Conservation (phyloP, 2,888 invertebrate species). For the Ochlodes sylvanus region DNA sequence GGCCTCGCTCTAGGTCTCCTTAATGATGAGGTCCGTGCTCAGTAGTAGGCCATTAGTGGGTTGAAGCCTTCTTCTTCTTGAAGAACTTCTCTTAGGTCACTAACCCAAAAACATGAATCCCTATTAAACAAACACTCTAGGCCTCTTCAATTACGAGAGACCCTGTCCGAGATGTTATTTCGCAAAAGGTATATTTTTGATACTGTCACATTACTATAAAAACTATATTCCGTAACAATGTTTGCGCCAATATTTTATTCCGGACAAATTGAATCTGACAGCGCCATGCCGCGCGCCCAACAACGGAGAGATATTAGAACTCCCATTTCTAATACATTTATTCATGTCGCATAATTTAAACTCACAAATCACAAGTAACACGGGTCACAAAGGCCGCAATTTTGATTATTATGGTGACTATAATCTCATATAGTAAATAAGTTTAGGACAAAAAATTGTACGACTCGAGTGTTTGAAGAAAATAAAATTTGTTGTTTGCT, state of each 20-base stretch:
- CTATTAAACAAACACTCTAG: no score
- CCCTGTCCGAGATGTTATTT: background rate
- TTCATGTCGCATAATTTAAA: constrained; percentile 26
- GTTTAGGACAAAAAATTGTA: background rate
- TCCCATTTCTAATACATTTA: constrained; percentile 30
- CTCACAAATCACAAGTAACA: background rate
- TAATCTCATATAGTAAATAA: background rate
- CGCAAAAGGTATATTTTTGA: constrained; percentile 6
- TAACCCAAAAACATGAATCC: no score
- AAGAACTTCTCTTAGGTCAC: no score
- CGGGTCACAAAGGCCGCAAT: background rate
- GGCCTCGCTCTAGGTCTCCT: no score
- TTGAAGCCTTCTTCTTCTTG: no score
- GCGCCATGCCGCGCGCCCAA: constrained; percentile 34
- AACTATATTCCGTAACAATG: constrained; percentile 22
- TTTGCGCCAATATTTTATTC: constrained; percentile 42
- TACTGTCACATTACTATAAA: constrained; percentile 20
- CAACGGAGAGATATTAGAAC: constrained; percentile 29
- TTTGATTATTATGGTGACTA: constrained; percentile 42
- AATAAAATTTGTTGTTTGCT: no score
- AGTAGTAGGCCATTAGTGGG: no score
- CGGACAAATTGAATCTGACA: constrained; percentile 45
- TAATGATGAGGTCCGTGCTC: no score
- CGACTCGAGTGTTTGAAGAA: no score
- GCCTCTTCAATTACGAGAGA: no score